Base-by-base conservation (phyloP, 2,888 invertebrate genomes). In the Coremacera marginata region DNA sequence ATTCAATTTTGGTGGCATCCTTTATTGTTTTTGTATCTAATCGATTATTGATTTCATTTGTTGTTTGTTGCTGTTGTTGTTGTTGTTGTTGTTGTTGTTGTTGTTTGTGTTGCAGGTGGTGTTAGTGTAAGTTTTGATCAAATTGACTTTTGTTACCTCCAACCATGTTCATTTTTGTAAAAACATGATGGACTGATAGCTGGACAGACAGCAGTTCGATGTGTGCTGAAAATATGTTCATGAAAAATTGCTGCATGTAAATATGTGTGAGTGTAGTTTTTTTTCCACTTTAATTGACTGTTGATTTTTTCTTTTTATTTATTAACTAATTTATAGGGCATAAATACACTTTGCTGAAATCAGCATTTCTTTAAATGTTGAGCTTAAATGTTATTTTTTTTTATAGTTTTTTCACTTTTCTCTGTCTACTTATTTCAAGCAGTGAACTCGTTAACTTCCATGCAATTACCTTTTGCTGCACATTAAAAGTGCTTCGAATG, bases 21-120 rank as follows among this genome's bases (percentile, higher is more conserved):
- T 25, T 70, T 27, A 14, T 49, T 49, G 44, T 70, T 68, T 49
- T 51, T 65, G 25, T 77, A 75, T 70, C 77, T 77, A 78, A 78
- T 77, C 77, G 78, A 78, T 78, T 78, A 78, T 78, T 78, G 78
- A 78, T 74, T 78, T 75, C 76, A 70, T 55, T 37, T 68, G 68
- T 49, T 19, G 49, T 11, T 5, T 55, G n/a, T 16, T 11, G 19
- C 37, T 25, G 9, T 9, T 11, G 25, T 22, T 57, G 57, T 57
- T 57, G 51, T 14, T 70, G 34, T 37, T 44, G 11, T 44, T 11
- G 44, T 44, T 44, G 11, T 44, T 11, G 44, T 14, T 44, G 14
- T 11, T 44, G 44, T 44, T 27, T 14, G 16, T 62, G 63, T 49
- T 27, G 16, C 25, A 44, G 44, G 49, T 27, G 25, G 37, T 8